Conservation (phyloP, 1,140 invertebrate species). For the Anastrepha obliqua region DNA sequence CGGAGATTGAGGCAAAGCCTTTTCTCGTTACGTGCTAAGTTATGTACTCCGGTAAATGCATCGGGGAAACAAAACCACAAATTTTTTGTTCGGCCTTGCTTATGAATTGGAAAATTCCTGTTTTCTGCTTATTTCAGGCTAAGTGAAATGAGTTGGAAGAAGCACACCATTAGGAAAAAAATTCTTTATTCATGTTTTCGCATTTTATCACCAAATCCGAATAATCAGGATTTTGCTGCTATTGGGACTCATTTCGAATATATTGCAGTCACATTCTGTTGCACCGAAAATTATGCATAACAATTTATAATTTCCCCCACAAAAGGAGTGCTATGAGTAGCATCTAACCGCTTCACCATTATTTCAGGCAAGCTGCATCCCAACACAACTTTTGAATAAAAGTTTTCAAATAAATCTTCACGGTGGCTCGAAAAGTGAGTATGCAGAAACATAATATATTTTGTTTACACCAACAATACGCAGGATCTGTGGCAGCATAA, state of each 20-base stretch:
- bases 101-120: too few relatives aligned
- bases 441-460: background rate
- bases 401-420: conserved; percentile 18
- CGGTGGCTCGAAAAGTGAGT: background rate
- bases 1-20: too few relatives aligned
- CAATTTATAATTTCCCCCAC: background rate
- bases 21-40: too few relatives aligned
- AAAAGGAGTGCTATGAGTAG: background rate
- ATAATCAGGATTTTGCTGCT: background rate
- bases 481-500: background rate
- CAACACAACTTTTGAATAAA: conserved; percentile 3
- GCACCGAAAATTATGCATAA: conserved; percentile 4
- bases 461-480: background rate
- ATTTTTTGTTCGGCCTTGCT: too few relatives aligned
- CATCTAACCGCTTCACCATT: background rate
- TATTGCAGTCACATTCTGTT: background rate
- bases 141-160: background rate
- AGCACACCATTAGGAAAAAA: background rate
- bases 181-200: background rate
- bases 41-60: too few relatives aligned
- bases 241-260: background rate
- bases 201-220: background rate
- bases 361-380: background rate
- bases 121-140: too few relatives aligned
- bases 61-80: too few relatives aligned